These are phyloP conservation scores for Bombylius discolor DNA, from an alignment of 2,888 invertebrate genomes.

Conservation along the genomic window DNA sequence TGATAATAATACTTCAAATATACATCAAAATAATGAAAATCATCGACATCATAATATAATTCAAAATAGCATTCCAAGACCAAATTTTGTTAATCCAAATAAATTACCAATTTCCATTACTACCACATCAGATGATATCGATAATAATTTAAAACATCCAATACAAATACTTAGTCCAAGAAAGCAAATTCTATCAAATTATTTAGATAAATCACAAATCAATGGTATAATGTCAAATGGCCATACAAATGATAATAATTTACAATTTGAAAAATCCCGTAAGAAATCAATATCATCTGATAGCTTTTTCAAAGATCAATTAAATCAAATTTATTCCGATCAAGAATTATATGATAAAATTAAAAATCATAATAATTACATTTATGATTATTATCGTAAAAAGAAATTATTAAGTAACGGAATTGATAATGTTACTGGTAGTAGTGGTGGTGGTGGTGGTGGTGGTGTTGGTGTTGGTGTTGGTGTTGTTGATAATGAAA, in stretches of 20 bases:
- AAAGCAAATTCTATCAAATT: no score
- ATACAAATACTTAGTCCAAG: no score
- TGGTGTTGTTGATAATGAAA: not conserved
- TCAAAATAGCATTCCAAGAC: no score
- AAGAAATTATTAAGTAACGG: no score
- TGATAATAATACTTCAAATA: not conserved
- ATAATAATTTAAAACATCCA: no score
- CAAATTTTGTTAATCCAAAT: no score
- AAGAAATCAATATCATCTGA: constrained; percentile 33
- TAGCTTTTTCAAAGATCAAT: constrained; percentile 34
- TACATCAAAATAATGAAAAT: not conserved
- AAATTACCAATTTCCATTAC: no score
- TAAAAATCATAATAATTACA: constrained; percentile 15
- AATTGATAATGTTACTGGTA: not conserved
- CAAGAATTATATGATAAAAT: constrained; percentile 27
- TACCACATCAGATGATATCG: no score
- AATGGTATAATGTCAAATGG: no score
- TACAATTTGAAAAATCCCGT: constrained; percentile 16
- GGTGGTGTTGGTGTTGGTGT: not conserved
- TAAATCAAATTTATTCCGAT: constrained; percentile 17
- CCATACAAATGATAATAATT: no score
- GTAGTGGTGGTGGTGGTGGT: constrained; percentile 9
- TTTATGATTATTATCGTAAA: no score
- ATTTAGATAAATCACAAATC: no score
- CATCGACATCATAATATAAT: not conserved